Conservation (phyloP, 2,888 invertebrate species). For the Operophtera brumata region DNA sequence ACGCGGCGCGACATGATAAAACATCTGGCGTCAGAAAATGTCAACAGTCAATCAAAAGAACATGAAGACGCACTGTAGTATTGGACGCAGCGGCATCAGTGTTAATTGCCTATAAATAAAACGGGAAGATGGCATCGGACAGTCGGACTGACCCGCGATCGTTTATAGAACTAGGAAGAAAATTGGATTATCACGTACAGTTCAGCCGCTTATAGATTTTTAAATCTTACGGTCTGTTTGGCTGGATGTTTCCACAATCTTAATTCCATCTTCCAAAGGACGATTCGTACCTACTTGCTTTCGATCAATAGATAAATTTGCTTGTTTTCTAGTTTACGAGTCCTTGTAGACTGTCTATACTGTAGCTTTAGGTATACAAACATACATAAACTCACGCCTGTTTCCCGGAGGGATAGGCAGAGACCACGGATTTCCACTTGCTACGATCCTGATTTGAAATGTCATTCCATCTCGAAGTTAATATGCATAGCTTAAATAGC, state of each 20-base stretch:
- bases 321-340: slow-evolving; percentile 8
- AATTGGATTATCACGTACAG: slow-evolving; percentile 18
- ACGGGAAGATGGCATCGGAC: slow-evolving; percentile 39
- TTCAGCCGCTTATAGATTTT: slow-evolving; percentile 17
- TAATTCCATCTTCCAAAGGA: neutral
- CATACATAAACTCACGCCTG: no score
- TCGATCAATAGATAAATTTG: slow-evolving; percentile 24
- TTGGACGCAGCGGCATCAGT: slow-evolving; percentile 46
- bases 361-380: slow-evolving; percentile 7
- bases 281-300: slow-evolving; percentile 2
- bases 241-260: slow-evolving; percentile 12
- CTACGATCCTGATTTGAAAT: slow-evolving; percentile 29
- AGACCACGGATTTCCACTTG: no score
- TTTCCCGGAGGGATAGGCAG: no score
- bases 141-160: slow-evolving; percentile 37
- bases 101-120: slow-evolving; percentile 68
- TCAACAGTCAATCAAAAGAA: slow-evolving; percentile 68
- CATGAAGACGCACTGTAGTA: slow-evolving; percentile 43
- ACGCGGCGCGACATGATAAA: slow-evolving; percentile 25
- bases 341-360: slow-evolving; percentile 11
- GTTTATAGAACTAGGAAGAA: slow-evolving; percentile 35
- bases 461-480: slow-evolving; percentile 27
- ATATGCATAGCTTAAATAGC: slow-evolving; percentile 35
- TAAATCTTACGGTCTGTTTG: slow-evolving; percentile 9
- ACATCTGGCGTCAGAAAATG: slow-evolving; percentile 47